Base-by-base conservation (phyloP, 2,113 vertebrate genomes). In the Mobula hypostoma region DNA sequence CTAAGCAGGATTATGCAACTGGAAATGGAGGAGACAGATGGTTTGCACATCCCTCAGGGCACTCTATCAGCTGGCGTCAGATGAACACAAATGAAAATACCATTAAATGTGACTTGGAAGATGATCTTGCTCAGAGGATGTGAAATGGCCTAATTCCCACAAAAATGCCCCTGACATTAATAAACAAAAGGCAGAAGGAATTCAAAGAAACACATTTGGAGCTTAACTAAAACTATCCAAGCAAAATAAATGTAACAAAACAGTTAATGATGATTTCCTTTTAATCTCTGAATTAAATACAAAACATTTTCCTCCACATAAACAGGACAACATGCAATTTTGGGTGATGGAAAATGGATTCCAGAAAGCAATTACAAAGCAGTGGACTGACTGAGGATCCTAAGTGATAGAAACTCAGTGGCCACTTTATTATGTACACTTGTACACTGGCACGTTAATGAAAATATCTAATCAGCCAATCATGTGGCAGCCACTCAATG, bases 91-190 rank as follows among this genome's bases (percentile, higher is more conserved):
- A 93, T 56, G 36, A 40, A 93, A 74, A 27, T 48, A 76, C 48
- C 68, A 29, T 5, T 93, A 93, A 93, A 56, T 93, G 70, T 27
- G 91, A 93, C 70, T 40, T 93, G 91, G 70, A 93, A 93, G 74
- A 56, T 76, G 91, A 93, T 76, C 70, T 56, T 56, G 12, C 11
- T 74, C 70, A 27, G 36, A 93, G 70, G 36, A 74, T 93, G 14
- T 24, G 11, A 56, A 27, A 93, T 93, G 70, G 91, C 70, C 66
- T 74, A 24, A 56, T 93, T 93, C 68, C 70, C 9, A 74, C 27
- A 76, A 40, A 93, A 74, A 74, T 74, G 8, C 36, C 91, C 74
- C 48, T 61, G n/a, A 61, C 83, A 56, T 61, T 8, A 87, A 27
- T 27, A 79, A 87, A 87, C 72, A 74, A 56, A 87, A 87, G 56